Percentiles rank a stretch among this genome's conserved stretches.
These are phyloP conservation scores for Leptogaster cylindrica DNA, from an alignment of 2,888 invertebrate genomes.

Conservation along the genomic window DNA sequence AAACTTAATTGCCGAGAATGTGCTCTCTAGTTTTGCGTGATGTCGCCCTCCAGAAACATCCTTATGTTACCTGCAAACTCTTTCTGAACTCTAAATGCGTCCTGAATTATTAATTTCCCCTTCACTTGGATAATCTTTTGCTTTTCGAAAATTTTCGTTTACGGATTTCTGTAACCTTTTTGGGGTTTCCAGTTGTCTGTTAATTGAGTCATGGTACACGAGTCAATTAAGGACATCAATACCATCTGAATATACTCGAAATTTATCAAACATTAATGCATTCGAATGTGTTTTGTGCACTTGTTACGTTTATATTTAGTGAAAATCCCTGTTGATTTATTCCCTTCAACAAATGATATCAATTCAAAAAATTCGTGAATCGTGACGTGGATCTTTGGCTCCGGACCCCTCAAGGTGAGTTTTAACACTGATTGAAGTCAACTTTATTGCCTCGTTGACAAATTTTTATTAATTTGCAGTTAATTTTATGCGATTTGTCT, in stretches of 20 bases:
- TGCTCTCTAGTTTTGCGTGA: conserved; percentile 26
- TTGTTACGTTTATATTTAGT: too few relatives aligned
- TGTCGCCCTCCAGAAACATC: conserved; percentile 24
- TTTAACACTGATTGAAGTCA: conserved; percentile 28
- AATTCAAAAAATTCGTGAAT: background rate
- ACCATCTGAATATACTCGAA: background rate
- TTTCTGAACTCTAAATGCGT: background rate
- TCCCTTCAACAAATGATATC: background rate
- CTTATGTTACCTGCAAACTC: conserved; percentile 24
- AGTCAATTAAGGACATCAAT: conserved; percentile 19
- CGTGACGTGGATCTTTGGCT: conserved; percentile 25
- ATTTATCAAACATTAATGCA: background rate
- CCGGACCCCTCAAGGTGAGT: background rate
- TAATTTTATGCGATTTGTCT: conserved; percentile 42
- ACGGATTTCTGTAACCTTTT: background rate
- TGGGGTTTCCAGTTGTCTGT: conserved; percentile 1
- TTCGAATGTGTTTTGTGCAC: background rate
- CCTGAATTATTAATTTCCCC: conserved; percentile 29
- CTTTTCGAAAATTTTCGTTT: background rate
- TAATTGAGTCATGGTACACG: conserved; percentile 23
- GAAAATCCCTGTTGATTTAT: background rate
- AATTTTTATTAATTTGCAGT: conserved; percentile 43
- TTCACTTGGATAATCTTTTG: background rate
- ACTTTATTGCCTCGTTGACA: conserved; percentile 27
- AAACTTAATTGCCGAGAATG: conserved; percentile 32